Evolutionary conservation across 1,140 invertebrate species (phyloP), one percentile per base, ranked within the genome.

Genomic region (Drosophila bocki): DNA sequence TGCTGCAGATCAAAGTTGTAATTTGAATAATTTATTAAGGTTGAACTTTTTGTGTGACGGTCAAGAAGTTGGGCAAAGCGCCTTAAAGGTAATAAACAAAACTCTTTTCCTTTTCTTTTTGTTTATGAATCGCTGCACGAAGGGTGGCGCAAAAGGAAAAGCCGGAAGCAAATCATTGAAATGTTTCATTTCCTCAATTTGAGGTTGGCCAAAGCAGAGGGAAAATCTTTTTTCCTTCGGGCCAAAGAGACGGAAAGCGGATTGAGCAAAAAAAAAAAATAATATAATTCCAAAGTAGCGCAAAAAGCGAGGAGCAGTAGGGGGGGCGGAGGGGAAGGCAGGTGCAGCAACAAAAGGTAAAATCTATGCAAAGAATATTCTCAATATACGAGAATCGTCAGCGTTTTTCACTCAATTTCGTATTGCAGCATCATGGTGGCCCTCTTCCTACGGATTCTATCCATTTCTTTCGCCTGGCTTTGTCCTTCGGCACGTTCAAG

Each of bases 161-260:
- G 70, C 81, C 85, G 81, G 85, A 88, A 85, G 78, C 79, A 67
- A 90, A 85, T 85, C 85, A 88, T 90, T 88, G 75, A 88, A 88
- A 90, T 85, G 70, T 79, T 79, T 80, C 85, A 90, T 90, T 88
- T 88, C 85, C 85, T 88, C 80, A 80, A 82, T 80, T 84, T 74
- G 78, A 54, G 75, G 78, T 65, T 39, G 78, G 50, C 44, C 42
- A 44, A 50, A 56, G 61, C 41, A 37, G 53, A 64, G 50, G 37
- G 42, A 70, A 51, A 58, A 53, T 65, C 44, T 78, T 70, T 74
- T 76, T 58, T 45, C 42, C 57, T 26, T 48, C 19, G 29, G n/a
- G 22, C 39, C 51, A 65, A 77, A 63, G 37, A 56, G 51, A 64
- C 70, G 29, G 41, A 67, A 78, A 77, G 76, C 54, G 54, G 54